phyloP scores from a whole-genome alignment of 2,888 invertebrate species.

The Eucera pruinosa region DNA sequence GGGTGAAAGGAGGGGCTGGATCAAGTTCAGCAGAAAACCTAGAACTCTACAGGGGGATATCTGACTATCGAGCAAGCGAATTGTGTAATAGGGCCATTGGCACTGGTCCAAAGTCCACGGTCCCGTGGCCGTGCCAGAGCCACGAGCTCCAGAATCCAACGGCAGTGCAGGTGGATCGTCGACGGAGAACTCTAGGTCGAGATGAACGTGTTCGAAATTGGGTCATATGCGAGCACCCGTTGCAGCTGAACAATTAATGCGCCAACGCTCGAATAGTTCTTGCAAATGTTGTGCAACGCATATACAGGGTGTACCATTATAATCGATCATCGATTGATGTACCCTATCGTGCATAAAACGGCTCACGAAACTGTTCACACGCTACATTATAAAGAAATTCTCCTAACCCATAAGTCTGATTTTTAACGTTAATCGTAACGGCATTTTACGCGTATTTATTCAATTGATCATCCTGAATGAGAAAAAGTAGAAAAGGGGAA shows the following conservation, averaged over 20 bases:
- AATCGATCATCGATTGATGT: too few relatives aligned
- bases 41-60: constrained; percentile 34
- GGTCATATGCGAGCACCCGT: constrained; percentile 39
- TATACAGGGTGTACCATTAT: too few relatives aligned
- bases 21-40: constrained; percentile 51
- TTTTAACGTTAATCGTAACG: too few relatives aligned
- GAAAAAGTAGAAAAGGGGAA: too few relatives aligned
- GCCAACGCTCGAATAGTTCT: constrained; percentile 11
- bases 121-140: constrained; percentile 23
- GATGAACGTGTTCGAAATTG: constrained; percentile 51
- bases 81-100: constrained; percentile 63
- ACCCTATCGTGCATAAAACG: too few relatives aligned
- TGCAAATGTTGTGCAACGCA: constrained; percentile 28
- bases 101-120: constrained; percentile 56
- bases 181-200: constrained; percentile 4
- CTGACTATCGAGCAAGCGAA: constrained; percentile 42
- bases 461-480: too few relatives aligned
- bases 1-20: neutral
- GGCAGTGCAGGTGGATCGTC: constrained; percentile 34
- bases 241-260: constrained; percentile 47
- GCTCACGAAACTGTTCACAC: too few relatives aligned
- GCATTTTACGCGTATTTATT: too few relatives aligned
- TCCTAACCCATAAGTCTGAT: too few relatives aligned
- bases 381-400: too few relatives aligned
- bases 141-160: constrained; percentile 35